Base-by-base conservation (phyloP, 1,140 invertebrate species). In the Penaeus vannamei region DNA sequence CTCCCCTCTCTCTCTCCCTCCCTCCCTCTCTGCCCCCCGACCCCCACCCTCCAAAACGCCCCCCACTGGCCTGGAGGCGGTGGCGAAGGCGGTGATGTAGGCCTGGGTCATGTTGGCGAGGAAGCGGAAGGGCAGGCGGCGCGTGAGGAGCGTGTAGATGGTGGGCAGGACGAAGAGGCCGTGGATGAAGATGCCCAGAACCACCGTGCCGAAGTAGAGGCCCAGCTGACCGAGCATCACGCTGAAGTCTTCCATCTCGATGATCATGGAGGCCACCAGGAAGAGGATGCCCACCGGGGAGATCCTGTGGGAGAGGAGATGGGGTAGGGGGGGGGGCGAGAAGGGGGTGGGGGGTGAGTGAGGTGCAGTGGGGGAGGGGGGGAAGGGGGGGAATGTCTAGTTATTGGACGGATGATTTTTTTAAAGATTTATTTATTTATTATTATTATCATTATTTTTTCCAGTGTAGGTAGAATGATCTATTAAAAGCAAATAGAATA, bases 271-370 rank as follows among this genome's bases (percentile, higher is more conserved):
- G 14, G 96, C 95, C 76, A 99, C 97, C 76, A 99, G 94, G 93
- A 98, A 99, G 83, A 96, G 95, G 3, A 99, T 97, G 90, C 98
- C 98, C 29, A 98, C 93, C 0, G 98, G 98, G 46, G 98, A 98
- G 88, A 98, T 94, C 97, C 97, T 98, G 93, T 26, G 92, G 83
- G 62, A 77, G 87, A 84, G 88, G 76, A 62, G 53, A 29, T n/a
- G 36, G 20, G 19, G 32, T 22, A 59, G 42, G 42, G 22, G 46
- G 46, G 14, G 12, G 32, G 85, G 23, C 2, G 23, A 26, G 26
- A 2, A 22, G 61, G 4, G 42, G 29, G 26, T 2, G 23, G 3
- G 14, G 20, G 19, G 19, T 3, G 14, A 72, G 5, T 42, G 14
- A 12, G 12, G 5, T 66, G 59, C 12, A 12, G 26, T 12, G 19